Conservation (phyloP, 2,888 invertebrate genomes). For the Druceiella hillmani region DNA sequence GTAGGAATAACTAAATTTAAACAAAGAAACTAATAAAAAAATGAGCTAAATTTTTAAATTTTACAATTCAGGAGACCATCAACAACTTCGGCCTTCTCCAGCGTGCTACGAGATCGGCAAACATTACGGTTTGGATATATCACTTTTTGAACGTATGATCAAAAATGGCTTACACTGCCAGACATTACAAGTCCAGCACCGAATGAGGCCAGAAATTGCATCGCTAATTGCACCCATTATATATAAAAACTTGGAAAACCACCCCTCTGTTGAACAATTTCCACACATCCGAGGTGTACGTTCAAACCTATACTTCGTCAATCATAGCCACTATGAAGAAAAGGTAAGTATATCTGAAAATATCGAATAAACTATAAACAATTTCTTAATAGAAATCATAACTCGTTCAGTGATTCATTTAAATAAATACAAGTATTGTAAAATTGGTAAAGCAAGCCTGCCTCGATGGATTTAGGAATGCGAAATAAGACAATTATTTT, state of each 20-base stretch:
- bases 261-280: constrained; percentile 53
- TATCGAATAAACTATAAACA: no score
- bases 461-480: no score
- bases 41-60: no score
- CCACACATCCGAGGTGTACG: constrained; percentile 54
- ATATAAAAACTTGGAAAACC: constrained; percentile 59
- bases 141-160: constrained; percentile 78
- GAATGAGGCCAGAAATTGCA: constrained; percentile 63
- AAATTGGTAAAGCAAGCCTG: no score
- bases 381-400: no score
- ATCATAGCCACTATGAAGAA: constrained; percentile 61
- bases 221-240: constrained; percentile 61
- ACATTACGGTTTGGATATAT: constrained; percentile 64
- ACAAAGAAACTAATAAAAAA: no score
- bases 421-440: no score
- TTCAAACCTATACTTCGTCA: constrained; percentile 63
- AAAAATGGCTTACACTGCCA: constrained; percentile 57
- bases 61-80: constrained; percentile 77
- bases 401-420: no score
- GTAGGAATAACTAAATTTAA: no score
- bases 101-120: constrained; percentile 61
- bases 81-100: constrained; percentile 71
- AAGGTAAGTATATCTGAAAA: constrained; percentile 35
- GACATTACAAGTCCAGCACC: constrained; percentile 64
- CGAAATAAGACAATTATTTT: no score